These are phyloP conservation scores for Gasteruption jaculator DNA, from an alignment of 2,888 invertebrate species.

Conservation along the genomic window DNA sequence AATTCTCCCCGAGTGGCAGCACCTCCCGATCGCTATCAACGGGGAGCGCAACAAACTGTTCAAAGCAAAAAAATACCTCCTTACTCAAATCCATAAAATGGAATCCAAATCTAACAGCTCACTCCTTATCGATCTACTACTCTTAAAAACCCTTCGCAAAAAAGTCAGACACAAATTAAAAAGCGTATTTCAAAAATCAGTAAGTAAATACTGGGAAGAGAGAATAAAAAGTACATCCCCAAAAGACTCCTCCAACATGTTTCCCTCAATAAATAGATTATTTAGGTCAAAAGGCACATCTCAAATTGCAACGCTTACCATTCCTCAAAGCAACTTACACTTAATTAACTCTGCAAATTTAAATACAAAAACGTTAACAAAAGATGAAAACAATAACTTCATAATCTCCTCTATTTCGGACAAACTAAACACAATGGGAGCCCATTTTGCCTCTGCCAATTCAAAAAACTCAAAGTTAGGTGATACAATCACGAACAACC, in stretches of 20 bases:
- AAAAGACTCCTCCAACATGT: conserved; percentile 5
- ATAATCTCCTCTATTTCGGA: conserved; percentile 4
- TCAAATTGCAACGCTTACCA: neutral
- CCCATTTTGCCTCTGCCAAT: conserved; percentile 7
- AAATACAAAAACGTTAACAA: neutral
- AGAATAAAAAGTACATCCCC: conserved; percentile 7
- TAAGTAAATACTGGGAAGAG: conserved; percentile 11
- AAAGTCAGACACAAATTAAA: too few species aligned
- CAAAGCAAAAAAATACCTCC: too few species aligned
- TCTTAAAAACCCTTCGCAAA: too few species aligned
- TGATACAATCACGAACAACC: too few species aligned
- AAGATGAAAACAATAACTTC: conserved; percentile 1
- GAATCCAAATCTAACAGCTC: too few species aligned
- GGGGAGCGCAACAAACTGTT: too few species aligned
- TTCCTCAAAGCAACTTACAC: neutral
- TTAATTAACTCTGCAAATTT: conserved; percentile 3
- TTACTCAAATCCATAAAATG: too few species aligned
- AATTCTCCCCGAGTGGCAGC: too few species aligned
- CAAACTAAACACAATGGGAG: conserved; percentile 11
- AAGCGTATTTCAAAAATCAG: conserved; percentile 5
- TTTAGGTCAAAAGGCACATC: conserved; percentile 9
- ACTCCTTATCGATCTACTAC: too few species aligned
- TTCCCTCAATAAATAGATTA: conserved; percentile 14
- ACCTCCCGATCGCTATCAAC: too few species aligned
- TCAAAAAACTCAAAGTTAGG: too few species aligned